phyloP scores from a whole-genome alignment of 2,888 invertebrate species.

The Mystacides longicornis region DNA sequence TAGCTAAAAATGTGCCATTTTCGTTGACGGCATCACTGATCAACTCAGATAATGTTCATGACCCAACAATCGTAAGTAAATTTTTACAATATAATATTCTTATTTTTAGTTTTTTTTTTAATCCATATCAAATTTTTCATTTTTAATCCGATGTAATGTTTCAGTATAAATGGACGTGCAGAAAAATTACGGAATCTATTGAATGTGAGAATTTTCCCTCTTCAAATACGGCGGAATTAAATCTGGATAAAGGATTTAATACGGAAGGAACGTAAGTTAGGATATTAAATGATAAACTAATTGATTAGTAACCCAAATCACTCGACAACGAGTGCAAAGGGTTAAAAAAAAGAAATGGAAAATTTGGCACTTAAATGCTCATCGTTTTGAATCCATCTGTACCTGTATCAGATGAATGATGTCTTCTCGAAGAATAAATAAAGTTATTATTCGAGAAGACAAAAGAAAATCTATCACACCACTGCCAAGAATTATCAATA shows the following conservation, averaged over 20 bases:
- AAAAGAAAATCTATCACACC: too few relatives aligned
- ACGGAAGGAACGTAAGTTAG: constrained; percentile 21
- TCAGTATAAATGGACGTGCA: constrained; percentile 22
- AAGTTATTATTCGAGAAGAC: too few relatives aligned
- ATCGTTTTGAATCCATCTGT: too few relatives aligned
- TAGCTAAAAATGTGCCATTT: constrained; percentile 15
- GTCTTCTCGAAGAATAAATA: too few relatives aligned
- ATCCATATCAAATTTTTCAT: neutral
- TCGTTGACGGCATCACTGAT: constrained; percentile 15
- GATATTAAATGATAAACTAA: neutral
- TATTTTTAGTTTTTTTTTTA: neutral
- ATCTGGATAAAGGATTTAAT: constrained; percentile 19
- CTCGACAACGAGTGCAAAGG: too few relatives aligned
- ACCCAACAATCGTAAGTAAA: constrained; percentile 17
- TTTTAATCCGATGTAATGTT: constrained; percentile 5
- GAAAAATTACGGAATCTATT: constrained; percentile 11
- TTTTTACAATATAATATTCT: neutral
- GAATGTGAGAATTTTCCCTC: constrained; percentile 21
- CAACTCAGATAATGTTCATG: constrained; percentile 23
- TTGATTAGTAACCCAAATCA: too few relatives aligned
- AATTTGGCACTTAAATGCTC: too few relatives aligned
- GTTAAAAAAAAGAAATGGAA: too few relatives aligned
- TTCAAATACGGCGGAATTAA: constrained; percentile 17
- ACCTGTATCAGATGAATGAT: too few relatives aligned
- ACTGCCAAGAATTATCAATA: too few relatives aligned